Percentiles rank a stretch among this genome's conserved stretches.
Evolutionary conservation across 1,140 invertebrate species (phyloP).

Genomic region (Eubasilissa regina): DNA sequence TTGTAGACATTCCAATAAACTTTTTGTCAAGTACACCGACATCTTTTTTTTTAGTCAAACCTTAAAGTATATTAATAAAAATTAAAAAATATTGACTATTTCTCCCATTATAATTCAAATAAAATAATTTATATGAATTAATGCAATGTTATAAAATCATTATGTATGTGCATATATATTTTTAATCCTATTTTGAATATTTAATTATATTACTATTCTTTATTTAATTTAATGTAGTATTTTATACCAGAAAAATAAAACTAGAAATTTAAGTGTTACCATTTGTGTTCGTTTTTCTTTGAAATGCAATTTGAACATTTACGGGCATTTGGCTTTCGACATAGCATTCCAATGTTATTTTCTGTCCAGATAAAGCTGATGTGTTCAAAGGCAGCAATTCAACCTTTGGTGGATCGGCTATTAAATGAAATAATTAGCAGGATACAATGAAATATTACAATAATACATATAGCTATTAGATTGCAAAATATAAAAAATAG

Average conservation of each 20-base stretch:
- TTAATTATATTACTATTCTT: too few relatives aligned
- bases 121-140: background rate
- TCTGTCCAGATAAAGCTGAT: slow-evolving; percentile 58
- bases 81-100: slow-evolving; percentile 1
- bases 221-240: background rate
- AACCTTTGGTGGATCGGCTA: slow-evolving; percentile 65
- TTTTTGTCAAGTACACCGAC: slow-evolving; percentile 16
- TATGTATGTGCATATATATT: too few relatives aligned
- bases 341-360: slow-evolving; percentile 62
- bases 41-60: slow-evolving; percentile 1
- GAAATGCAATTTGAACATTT: slow-evolving; percentile 50
- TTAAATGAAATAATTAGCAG: slow-evolving; percentile 50
- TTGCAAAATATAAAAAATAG: too few relatives aligned
- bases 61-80: slow-evolving; percentile 1
- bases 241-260: too few relatives aligned
- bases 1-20: slow-evolving; percentile 36
- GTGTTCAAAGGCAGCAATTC: slow-evolving; percentile 62
- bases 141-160: too few relatives aligned
- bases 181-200: too few relatives aligned
- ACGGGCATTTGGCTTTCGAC: slow-evolving; percentile 63
- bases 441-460: too few relatives aligned
- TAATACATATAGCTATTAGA: too few relatives aligned
- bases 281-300: background rate
- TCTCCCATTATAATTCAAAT: too few relatives aligned
- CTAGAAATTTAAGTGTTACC: slow-evolving; percentile 9